Evolutionary conservation across 2,888 invertebrate genomes (phyloP), one percentile per base, ranked within the genome.

Genomic region (Lycia hirtaria): DNA sequence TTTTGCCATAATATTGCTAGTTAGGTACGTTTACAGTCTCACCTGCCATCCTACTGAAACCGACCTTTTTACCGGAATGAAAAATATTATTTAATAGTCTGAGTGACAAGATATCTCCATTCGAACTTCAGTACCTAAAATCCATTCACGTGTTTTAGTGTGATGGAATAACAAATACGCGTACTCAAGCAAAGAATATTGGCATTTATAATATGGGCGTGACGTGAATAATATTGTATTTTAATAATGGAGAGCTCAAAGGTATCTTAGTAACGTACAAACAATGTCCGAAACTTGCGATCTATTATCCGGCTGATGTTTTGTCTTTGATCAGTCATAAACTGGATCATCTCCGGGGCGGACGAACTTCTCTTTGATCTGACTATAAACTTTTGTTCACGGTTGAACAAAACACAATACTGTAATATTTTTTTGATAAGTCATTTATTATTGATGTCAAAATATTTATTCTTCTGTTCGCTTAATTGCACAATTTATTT

Each of bases 341-440:
- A 26, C 10, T 41, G 0, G 41, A 15, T 41, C 41, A 17, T 26
- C 41, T 37, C 10, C 15, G 0, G 26, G 4, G 26, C 15, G 41
- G 41, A 15, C 5, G 26, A 9, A 41, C 26, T 41, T 28, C 10
- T 6, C 41, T 41, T 41, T 41, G 26, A 26, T 41, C 41, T 26
- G 15, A 26, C 41, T 17, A 41, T 17, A 41, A 26, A 41, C 26
- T 28, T 28, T 41, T 10, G 38, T 38, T 10, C 9, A 6, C 22
- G 10, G 15, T 10, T 26, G 3, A 15, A 41, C 26, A 2, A n/a
- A 17, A 41, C 26, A 26, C 10, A 15, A 15, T 10, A 15, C 41
- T 26, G n/a, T n/a, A n/a, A n/a, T n/a, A 15, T 41, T 7, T 15
- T 14, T 41, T 41, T 24, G 14, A 26, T 41, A 41, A 41, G 28